phyloP scores from a whole-genome alignment of 2,888 invertebrate genomes.

The Actias luna region DNA sequence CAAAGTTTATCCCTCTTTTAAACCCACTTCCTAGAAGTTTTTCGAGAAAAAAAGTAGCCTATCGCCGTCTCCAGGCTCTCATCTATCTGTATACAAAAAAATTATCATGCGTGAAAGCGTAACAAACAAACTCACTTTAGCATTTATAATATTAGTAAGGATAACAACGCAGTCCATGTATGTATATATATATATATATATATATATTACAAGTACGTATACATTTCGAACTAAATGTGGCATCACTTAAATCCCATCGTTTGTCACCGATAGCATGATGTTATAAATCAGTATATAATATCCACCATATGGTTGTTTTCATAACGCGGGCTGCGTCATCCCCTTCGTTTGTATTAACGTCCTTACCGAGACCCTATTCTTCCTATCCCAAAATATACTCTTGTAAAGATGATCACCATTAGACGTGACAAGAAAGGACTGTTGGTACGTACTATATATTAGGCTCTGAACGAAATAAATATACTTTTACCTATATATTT shows the following conservation, averaged over 20 bases:
- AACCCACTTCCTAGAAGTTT: no score
- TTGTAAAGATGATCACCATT: conserved; percentile 31
- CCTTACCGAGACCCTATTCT: conserved; percentile 3
- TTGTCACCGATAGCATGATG: not conserved
- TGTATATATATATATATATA: not conserved
- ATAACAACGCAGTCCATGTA: not conserved
- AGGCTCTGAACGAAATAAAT: conserved; percentile 19
- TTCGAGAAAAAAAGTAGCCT: no score
- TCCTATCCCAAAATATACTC: conserved; percentile 11
- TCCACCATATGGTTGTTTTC: not conserved
- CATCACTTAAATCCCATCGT: not conserved
- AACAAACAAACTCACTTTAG: no score
- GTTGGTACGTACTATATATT: conserved; percentile 42
- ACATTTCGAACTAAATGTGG: not conserved
- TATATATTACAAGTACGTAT: not conserved
- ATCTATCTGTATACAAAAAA: no score
- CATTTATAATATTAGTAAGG: no score
- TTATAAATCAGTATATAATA: conserved; percentile 5
- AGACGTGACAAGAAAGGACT: conserved; percentile 35
- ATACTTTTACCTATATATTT: no score
- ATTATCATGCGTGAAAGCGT: no score
- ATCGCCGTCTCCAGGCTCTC: no score
- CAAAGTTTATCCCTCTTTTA: no score
- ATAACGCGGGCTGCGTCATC: not conserved
- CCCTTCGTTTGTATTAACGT: conserved; percentile 7